Conservation (phyloP, 2,888 invertebrate genomes). For the Phorcus lineatus region DNA sequence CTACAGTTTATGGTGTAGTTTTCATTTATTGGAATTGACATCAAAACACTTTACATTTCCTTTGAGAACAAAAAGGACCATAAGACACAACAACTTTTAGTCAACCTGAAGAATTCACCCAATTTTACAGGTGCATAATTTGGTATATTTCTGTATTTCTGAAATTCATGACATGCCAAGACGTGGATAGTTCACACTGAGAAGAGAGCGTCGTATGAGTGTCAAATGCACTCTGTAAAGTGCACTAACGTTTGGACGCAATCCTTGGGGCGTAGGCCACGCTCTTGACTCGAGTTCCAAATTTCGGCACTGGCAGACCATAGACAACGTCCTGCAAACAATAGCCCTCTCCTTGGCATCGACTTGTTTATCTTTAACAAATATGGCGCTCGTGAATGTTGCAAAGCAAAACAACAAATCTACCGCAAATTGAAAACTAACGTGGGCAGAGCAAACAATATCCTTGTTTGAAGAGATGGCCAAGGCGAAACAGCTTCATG, state of each 20-base stretch:
- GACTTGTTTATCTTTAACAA: neutral
- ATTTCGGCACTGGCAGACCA: neutral
- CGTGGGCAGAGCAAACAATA: neutral
- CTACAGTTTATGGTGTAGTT: no score
- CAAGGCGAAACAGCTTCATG: neutral
- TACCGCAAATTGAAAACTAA: slow-evolving; percentile 19
- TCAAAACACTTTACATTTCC: no score
- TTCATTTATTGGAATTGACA: no score
- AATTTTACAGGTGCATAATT: no score
- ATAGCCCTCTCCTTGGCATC: neutral
- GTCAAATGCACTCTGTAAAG: neutral
- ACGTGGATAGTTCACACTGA: no score
- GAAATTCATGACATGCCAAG: no score
- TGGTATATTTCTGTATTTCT: no score
- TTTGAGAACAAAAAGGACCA: no score
- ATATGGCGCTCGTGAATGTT: slow-evolving; percentile 18
- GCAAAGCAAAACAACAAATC: slow-evolving; percentile 24
- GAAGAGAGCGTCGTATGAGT: neutral
- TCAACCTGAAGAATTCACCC: no score
- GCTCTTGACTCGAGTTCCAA: neutral
- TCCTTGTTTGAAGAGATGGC: neutral
- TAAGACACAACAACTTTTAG: no score
- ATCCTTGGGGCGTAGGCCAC: neutral
- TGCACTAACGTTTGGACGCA: neutral
- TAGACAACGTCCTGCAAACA: slow-evolving; percentile 12